Evolutionary conservation across 2,888 invertebrate genomes (phyloP), one percentile per base, ranked within the genome.

Genomic region (Dusona sp.): DNA sequence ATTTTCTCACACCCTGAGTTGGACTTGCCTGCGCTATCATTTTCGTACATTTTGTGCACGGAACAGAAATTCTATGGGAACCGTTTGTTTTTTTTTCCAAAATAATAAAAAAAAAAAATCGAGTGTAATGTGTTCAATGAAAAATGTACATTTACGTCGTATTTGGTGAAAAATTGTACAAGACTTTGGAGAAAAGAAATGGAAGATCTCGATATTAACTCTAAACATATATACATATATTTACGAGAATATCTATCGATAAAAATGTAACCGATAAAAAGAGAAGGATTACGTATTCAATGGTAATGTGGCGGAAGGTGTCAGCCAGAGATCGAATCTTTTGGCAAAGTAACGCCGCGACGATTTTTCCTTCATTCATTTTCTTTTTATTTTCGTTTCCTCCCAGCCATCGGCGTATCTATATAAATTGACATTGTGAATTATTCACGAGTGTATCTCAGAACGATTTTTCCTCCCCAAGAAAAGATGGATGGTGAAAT

Each of bases 391-490:
- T 19, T n/a, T n/a, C 36, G 22, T 73, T 54, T 54, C 72, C 61
- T 79, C 22, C 33, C 45, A 79, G 42, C 61, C 48, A 75, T 13
- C 42, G 42, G 11, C 42, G 42, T 42, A 42, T 81, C 75, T 72
- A 77, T 85, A 81, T 81, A 85, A 75, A 85, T 85, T 81, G 75
- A 79, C 74, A 74, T 74, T 77, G 78, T 85, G 85, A 85, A 85
- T 85, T 77, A 85, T 85, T 85, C 85, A 85, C 48, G 72, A 85
- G 77, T 67, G 78, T 78, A 64, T 73, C 54, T 65, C 64, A 75
- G 33, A 80, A 67, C 72, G 67, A 54, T 45, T 74, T 75, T 79
- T 84, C 70, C 45, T 79, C 45, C 48, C 22, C 64, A 6, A 61
- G 19, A 70, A 48, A n/a, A 19, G 22, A 79, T 72, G 22, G 29